Conservation (phyloP, 2,797 vertebrate species). For the Garrulus glandarius region DNA sequence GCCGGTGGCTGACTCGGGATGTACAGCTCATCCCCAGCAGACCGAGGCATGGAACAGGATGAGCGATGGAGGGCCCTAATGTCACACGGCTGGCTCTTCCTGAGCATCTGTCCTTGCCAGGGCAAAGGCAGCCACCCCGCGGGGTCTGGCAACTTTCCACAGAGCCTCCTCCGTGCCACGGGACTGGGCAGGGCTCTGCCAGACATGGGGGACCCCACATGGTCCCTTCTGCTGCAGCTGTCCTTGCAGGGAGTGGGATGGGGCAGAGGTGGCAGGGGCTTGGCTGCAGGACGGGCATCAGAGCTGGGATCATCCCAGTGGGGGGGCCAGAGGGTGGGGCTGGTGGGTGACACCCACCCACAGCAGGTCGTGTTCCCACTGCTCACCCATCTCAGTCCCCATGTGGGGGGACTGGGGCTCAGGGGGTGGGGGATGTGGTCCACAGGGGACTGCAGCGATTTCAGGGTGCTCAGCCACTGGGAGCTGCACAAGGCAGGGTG, state of each 20-base stretch:
- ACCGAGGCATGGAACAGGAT: accelerated
- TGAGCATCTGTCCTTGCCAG: background rate
- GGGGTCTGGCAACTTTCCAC: background rate
- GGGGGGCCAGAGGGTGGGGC: background rate
- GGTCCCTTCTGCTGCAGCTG: background rate
- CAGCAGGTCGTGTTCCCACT: accelerated
- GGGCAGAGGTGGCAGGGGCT: background rate
- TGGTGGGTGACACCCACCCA: background rate
- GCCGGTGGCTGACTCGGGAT: accelerated
- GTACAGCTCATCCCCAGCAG: background rate
- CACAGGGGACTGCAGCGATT: accelerated
- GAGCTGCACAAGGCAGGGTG: background rate
- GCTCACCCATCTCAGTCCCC: background rate
- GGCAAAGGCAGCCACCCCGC: accelerated
- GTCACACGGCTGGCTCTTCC: accelerated
- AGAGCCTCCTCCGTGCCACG: accelerated
- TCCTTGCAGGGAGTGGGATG: background rate
- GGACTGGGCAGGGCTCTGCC: background rate
- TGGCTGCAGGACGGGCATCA: accelerated
- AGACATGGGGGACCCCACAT: accelerated
- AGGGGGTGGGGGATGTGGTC: accelerated
- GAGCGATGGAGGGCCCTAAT: background rate
- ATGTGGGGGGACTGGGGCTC: accelerated
- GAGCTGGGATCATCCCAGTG: accelerated
- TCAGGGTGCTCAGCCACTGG: background rate